Evolutionary conservation across 2,888 invertebrate genomes (phyloP).

Genomic region (Omphaloscelis lunosa): DNA sequence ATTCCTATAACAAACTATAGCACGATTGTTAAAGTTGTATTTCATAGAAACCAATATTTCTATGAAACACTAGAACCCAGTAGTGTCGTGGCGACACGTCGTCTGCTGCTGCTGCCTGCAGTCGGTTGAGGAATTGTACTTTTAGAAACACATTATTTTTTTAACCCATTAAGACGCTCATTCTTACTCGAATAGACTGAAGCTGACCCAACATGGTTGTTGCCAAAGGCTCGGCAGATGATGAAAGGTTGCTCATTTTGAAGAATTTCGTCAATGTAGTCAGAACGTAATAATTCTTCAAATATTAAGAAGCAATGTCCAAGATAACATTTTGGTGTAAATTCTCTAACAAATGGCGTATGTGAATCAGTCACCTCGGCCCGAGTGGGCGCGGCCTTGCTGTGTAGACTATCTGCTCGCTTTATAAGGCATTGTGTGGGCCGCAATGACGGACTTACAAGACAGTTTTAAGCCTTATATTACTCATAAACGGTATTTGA

Average conservation of each 20-base stretch:
- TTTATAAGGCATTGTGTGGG: slow-evolving; percentile 85
- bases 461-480: slow-evolving; percentile 54
- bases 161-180: no score
- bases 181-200: not conserved
- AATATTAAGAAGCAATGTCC: slow-evolving; percentile 16
- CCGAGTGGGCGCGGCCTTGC: slow-evolving; percentile 85
- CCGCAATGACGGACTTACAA: slow-evolving; percentile 59
- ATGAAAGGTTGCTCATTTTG: no score
- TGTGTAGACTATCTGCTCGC: slow-evolving; percentile 69
- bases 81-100: no score
- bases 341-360: slow-evolving; percentile 58
- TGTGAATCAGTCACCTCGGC: slow-evolving; percentile 79
- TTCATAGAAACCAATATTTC: no score
- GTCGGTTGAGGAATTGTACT: no score
- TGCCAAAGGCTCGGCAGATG: not conserved
- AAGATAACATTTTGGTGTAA: slow-evolving; percentile 48
- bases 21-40: no score
- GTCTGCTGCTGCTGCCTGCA: no score
- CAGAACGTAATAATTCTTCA: not conserved
- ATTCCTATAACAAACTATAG: not conserved
- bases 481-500: slow-evolving; percentile 50
- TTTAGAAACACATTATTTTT: no score
- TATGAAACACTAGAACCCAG: no score
- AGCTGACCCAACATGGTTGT: not conserved
- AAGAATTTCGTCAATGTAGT: no score